Conservation (phyloP, 2,113 vertebrate genomes). For the Tympanuchus pallidicinctus region DNA sequence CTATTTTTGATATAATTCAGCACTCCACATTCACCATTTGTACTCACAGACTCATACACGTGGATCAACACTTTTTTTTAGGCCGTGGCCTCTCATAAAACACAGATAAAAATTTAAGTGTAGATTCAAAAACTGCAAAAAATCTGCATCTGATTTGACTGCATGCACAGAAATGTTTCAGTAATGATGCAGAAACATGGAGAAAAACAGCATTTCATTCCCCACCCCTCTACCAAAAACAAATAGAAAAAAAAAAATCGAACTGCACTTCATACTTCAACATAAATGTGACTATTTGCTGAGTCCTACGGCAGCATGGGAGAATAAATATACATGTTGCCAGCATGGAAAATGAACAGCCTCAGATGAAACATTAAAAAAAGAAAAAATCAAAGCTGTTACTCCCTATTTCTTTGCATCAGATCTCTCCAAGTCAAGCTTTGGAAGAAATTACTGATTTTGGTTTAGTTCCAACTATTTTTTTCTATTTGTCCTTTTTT, state of each 20-base stretch:
- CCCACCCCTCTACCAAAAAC: not conserved
- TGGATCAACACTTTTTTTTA: not conserved
- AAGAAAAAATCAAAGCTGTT: not conserved
- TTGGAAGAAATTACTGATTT: not conserved
- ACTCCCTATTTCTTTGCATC: not conserved
- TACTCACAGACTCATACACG: not conserved
- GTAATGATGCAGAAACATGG: not conserved
- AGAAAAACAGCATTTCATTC: not conserved
- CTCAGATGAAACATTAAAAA: not conserved
- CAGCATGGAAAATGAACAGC: not conserved
- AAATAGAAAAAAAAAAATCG: not conserved
- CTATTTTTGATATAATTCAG: not conserved
- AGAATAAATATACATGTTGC: not conserved
- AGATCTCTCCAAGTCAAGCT: not conserved
- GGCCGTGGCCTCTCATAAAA: too few species aligned
- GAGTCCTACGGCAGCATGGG: not conserved
- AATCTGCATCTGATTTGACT: not conserved
- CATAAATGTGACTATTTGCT: not conserved
- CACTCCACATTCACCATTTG: not conserved
- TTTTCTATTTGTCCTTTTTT: not conserved
- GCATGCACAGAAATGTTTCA: not conserved
- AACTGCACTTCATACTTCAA: not conserved
- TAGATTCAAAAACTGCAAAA: too few species aligned
- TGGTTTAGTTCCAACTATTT: not conserved
- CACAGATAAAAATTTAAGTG: too few species aligned